phyloP scores from a whole-genome alignment of 2,888 invertebrate species.

The Drosophila macrospina region DNA sequence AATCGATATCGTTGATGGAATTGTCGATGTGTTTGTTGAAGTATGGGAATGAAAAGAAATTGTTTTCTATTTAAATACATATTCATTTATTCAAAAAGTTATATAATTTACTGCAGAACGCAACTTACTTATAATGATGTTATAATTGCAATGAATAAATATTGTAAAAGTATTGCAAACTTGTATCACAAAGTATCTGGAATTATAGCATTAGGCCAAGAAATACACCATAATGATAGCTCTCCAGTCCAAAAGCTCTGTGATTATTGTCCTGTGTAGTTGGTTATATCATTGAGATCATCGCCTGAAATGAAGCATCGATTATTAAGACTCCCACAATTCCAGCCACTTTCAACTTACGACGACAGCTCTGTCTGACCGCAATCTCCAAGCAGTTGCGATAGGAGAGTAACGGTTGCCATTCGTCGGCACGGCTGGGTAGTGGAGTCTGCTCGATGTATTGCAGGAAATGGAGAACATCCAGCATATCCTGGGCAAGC shows the following conservation, averaged over 20 bases:
- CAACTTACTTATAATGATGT: too few relatives aligned
- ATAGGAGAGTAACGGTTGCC: conserved; percentile 46
- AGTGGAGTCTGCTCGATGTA: conserved; percentile 18
- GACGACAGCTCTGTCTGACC: conserved; percentile 18
- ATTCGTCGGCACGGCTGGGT: conserved; percentile 12
- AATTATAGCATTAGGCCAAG: neutral
- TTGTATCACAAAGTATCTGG: neutral
- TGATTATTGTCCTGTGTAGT: neutral
- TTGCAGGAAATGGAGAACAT: conserved; percentile 28
- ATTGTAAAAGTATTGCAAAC: neutral
- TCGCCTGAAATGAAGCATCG: conserved; percentile 18
- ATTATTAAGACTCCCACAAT: neutral
- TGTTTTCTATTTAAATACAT: too few relatives aligned
- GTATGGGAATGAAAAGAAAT: neutral
- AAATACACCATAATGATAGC: neutral
- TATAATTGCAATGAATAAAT: neutral
- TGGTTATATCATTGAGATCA: conserved; percentile 4
- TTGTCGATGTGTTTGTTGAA: neutral
- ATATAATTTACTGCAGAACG: too few relatives aligned
- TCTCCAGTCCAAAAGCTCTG: neutral
- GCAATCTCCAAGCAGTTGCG: conserved; percentile 26
- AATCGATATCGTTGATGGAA: neutral
- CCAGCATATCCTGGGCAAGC: conserved; percentile 49
- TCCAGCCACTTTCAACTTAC: conserved; percentile 24
- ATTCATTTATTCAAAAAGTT: too few relatives aligned